Evolutionary conservation across 2,113 vertebrate genomes (phyloP).

Genomic region (Blennius ocellaris): DNA sequence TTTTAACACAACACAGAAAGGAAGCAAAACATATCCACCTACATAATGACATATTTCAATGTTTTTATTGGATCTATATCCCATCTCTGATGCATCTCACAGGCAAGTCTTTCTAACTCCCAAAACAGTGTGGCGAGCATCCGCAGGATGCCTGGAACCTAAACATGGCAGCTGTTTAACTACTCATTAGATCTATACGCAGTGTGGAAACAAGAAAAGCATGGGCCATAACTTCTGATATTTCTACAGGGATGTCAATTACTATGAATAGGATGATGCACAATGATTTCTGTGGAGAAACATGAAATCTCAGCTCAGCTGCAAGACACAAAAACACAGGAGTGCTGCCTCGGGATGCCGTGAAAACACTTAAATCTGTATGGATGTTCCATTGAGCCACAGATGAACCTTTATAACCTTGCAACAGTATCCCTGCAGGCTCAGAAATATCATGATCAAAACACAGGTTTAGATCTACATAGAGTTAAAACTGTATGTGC

Average conservation of each 20-base stretch:
- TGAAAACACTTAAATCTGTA: slow-evolving; percentile 23
- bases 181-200: slow-evolving; percentile 11
- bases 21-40: slow-evolving; percentile 6
- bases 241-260: slow-evolving; percentile 28
- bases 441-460: background rate
- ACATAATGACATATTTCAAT: slow-evolving; percentile 19
- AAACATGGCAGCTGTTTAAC: slow-evolving; percentile 57
- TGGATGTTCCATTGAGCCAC: background rate
- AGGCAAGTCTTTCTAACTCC: slow-evolving; percentile 7
- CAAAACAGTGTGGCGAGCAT: slow-evolving; percentile 11
- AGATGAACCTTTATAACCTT: background rate
- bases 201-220: slow-evolving; percentile 24
- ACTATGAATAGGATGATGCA: slow-evolving; percentile 36
- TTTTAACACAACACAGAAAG: background rate
- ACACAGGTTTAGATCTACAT: no score
- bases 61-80: slow-evolving; percentile 20
- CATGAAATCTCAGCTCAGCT: slow-evolving; percentile 16
- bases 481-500: no score
- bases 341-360: slow-evolving; percentile 5
- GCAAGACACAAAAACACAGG: background rate
- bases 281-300: slow-evolving; percentile 12
- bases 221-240: slow-evolving; percentile 12
- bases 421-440: background rate
- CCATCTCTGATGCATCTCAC: slow-evolving; percentile 25
- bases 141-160: slow-evolving; percentile 8